Evolutionary conservation across 2,888 invertebrate species (phyloP), one percentile per base, ranked within the genome.

Genomic region (Lithophane socia): DNA sequence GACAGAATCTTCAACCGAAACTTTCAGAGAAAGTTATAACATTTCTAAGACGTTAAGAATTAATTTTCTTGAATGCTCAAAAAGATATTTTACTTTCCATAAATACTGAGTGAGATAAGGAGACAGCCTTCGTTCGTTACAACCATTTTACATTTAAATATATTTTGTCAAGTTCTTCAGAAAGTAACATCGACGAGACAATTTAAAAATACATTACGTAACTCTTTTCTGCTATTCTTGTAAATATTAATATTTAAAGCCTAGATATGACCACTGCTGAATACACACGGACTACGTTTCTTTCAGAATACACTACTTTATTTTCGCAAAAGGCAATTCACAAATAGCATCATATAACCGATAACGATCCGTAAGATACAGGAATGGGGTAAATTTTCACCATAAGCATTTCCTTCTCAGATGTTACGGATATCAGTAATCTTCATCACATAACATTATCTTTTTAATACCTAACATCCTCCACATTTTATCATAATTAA

Each of bases 401-500:
- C 10, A 65, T 47, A 63, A 60, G 24, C 3, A 37, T 69, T 72
- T 61, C 56, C 60, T 52, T 24, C 37, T 60, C n/a, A 69, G 29
- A 52, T 60, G 49, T 47, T 58, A 16, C 54, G 16, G 52, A 69
- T 61, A 47, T 68, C 64, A 56, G n/a, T 37, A 56, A 64, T 60
- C 63, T 71, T 16, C 4, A 67, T 49, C 47, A 60, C n/a, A 69
- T 47, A 42, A 73, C 42, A 54, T 74, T 54, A 29, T 73, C 21
- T 77, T 77, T 80, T 74, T 71, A 82, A 81, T 81, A 60, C 68
- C 54, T 64, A 69, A 44, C 79, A 80, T 84, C 79, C 75, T 78
- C 70, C 61, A 75, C 71, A 66, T 68, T 83, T 77, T 70, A 81
- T 77, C 84, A 64, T 87, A 76, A 85, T 83, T 70, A 82, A 76